These are phyloP conservation scores for Noctuana brunneofusca DNA, from an alignment of 2,888 invertebrate genomes.

Conservation along the genomic window DNA sequence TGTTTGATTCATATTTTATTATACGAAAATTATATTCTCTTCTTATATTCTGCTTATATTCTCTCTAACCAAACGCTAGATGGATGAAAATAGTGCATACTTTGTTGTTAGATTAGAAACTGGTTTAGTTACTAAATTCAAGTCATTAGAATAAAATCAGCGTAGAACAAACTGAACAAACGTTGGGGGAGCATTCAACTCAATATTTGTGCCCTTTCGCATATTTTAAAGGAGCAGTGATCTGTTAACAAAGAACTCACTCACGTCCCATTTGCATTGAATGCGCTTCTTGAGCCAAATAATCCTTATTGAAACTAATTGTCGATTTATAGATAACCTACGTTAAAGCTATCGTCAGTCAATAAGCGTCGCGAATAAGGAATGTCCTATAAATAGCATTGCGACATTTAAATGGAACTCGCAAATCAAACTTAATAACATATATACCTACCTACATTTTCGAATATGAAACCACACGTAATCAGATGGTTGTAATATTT, in stretches of 20 bases:
- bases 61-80: too few species aligned
- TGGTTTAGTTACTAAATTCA: not conserved
- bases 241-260: constrained; percentile 30
- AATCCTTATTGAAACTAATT: constrained; percentile 31
- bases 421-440: constrained; percentile 11
- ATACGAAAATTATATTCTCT: too few species aligned
- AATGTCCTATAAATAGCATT: constrained; percentile 12
- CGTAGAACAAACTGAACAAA: constrained; percentile 1
- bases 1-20: too few species aligned
- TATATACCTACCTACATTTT: not conserved
- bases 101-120: not conserved
- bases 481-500: constrained; percentile 14
- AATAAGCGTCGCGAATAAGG: constrained; percentile 3
- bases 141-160: not conserved
- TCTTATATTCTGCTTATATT: too few species aligned
- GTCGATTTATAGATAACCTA: constrained; percentile 21
- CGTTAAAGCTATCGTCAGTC: constrained; percentile 4
- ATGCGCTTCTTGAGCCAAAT: constrained; percentile 34
- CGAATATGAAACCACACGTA: constrained; percentile 2
- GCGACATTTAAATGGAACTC: constrained; percentile 13
- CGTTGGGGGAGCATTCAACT: constrained; percentile 19
- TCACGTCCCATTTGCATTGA: constrained; percentile 36
- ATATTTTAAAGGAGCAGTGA: constrained; percentile 32
- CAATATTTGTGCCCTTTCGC: constrained; percentile 10
- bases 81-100: too few species aligned